Conservation (phyloP, 2,113 vertebrate species). For the Nymphicus hollandicus region DNA sequence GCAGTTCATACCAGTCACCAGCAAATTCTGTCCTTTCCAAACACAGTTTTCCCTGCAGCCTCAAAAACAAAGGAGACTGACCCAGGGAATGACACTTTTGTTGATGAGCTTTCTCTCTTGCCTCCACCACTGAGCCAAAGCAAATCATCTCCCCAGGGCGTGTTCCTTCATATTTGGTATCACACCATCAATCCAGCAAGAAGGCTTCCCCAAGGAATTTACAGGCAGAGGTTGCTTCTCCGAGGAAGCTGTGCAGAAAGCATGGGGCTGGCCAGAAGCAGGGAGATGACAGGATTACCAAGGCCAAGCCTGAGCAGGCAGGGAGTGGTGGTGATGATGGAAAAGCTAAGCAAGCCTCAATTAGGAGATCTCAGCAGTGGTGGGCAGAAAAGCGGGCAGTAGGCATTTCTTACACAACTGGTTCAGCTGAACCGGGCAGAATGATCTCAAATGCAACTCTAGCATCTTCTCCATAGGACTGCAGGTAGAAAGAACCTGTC, state of each 20-base stretch:
- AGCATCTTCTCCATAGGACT: background rate
- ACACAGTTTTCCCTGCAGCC: background rate
- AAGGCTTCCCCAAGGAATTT: background rate
- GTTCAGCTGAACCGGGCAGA: background rate
- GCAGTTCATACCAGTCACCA: background rate
- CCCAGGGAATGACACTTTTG: rapidly evolving
- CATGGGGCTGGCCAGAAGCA: background rate
- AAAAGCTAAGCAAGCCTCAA: background rate
- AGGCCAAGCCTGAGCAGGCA: background rate
- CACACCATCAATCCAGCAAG: background rate
- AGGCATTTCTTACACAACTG: background rate
- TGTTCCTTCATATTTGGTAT: background rate
- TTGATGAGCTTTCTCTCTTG: background rate
- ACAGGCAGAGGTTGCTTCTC: background rate
- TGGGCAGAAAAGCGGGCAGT: background rate
- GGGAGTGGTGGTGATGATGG: background rate
- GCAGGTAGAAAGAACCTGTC: background rate
- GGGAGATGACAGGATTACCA: background rate
- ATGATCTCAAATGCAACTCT: background rate
- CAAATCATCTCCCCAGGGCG: background rate
- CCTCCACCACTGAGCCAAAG: background rate
- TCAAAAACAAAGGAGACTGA: background rate
- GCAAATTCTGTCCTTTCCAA: background rate
- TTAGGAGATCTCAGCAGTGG: background rate
- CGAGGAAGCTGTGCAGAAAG: background rate